Conservation (phyloP, 2,113 vertebrate genomes). For the Mormoops blainvillei region DNA sequence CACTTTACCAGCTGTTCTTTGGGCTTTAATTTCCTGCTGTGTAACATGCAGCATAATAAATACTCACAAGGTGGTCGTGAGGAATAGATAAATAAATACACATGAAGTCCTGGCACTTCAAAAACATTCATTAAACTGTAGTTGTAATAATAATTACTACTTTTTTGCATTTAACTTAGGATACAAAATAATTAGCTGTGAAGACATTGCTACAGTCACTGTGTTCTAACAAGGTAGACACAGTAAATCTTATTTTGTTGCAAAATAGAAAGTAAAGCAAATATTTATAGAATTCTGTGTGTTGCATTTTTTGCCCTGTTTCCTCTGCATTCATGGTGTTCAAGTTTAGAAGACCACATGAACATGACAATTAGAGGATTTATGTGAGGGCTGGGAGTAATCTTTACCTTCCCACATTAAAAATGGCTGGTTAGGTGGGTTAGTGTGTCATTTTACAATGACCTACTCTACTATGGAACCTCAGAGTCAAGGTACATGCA, state of each 20-base stretch:
- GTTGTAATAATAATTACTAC: background rate
- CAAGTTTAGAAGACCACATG: background rate
- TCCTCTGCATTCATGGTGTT: background rate
- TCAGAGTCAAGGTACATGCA: background rate
- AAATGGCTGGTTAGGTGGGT: background rate
- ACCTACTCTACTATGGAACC: background rate
- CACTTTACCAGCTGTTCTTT: background rate
- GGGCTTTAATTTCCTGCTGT: background rate
- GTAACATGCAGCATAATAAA: background rate
- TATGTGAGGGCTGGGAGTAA: background rate
- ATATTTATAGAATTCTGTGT: background rate
- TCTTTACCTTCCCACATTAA: background rate
- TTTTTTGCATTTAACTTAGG: background rate
- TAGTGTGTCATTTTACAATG: background rate
- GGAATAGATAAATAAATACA: background rate
- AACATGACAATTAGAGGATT: background rate
- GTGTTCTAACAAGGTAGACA: background rate
- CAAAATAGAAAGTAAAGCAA: background rate
- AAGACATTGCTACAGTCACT: background rate
- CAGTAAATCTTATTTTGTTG: background rate
- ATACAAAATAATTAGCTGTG: background rate
- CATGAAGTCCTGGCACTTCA: background rate
- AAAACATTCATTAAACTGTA: background rate
- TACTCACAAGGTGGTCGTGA: background rate
- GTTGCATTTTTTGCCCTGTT: background rate